Percentiles rank a stretch among this genome's conserved stretches.
phyloP scores from a whole-genome alignment of 2,797 vertebrate species.

The Cyprinodon diabolis region DNA sequence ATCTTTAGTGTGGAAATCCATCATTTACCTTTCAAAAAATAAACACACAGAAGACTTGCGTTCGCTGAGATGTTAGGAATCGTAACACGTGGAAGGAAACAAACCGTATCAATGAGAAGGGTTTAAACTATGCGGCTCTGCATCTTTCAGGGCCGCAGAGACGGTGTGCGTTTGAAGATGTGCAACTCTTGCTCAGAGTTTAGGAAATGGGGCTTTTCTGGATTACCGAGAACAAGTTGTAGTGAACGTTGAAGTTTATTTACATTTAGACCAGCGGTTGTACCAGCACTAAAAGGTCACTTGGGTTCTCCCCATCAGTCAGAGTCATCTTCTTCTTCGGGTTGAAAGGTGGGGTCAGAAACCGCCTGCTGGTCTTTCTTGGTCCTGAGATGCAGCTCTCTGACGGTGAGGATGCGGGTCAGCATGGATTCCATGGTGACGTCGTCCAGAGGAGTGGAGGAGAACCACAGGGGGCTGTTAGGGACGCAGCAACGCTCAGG shows the following conservation, averaged over 20 bases:
- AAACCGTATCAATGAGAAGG: constrained; percentile 8
- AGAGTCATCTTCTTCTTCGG: constrained; percentile 44
- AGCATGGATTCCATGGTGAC: constrained; percentile 95
- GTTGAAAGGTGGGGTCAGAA: constrained; percentile 49
- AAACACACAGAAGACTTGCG: constrained; percentile 7
- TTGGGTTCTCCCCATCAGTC: constrained; percentile 52
- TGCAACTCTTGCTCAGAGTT: constrained; percentile 6
- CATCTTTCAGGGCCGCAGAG: constrained; percentile 20
- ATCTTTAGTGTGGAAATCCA: not conserved
- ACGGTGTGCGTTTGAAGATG: constrained; percentile 1
- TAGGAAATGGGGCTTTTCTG: not conserved
- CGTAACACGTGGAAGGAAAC: constrained; percentile 3
- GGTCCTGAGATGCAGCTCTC: constrained; percentile 87
- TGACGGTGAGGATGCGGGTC: constrained; percentile 92
- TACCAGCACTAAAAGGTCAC: constrained; percentile 37
- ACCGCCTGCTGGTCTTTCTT: not conserved
- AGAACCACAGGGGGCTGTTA: constrained; percentile 98
- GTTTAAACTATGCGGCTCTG: constrained; percentile 7
- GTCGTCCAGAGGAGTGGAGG: constrained; percentile 89
- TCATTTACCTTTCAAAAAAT: not conserved
- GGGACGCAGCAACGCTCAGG: constrained; percentile 97
- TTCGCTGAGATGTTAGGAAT: constrained; percentile 21
- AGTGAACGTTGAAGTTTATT: constrained; percentile 29
- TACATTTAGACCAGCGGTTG: constrained; percentile 42
- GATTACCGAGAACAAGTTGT: constrained; percentile 3